Evolutionary conservation across 2,113 vertebrate genomes (phyloP).

Genomic region (Actenoides lindsayi): DNA sequence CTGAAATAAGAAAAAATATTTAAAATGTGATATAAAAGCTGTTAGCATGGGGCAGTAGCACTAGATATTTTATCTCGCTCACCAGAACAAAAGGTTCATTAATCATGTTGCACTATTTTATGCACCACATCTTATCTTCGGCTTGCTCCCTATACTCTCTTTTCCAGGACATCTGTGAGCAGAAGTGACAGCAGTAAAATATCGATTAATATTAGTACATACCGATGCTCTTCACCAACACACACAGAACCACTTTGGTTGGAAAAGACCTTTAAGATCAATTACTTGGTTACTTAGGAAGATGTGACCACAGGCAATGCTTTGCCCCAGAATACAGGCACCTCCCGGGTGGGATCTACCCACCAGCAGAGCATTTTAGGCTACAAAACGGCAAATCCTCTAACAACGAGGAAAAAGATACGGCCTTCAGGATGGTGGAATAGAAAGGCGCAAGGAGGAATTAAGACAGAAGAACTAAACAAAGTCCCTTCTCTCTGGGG

Average conservation of each 20-base stretch:
- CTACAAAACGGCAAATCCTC: background rate
- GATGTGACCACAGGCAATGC: background rate
- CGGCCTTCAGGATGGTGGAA: background rate
- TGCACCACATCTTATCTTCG: conserved; percentile 22
- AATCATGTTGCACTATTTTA: background rate
- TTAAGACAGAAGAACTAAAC: background rate
- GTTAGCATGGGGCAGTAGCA: background rate
- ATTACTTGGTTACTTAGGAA: background rate
- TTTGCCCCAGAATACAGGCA: background rate
- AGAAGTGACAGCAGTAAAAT: background rate
- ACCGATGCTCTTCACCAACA: background rate
- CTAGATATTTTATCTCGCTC: background rate
- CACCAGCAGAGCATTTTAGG: background rate
- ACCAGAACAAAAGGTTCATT: conserved; percentile 32
- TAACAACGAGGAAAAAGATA: accelerated
- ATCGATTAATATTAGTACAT: background rate
- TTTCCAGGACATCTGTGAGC: conserved; percentile 16
- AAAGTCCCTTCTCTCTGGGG: background rate
- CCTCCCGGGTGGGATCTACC: background rate
- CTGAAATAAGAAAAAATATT: background rate
- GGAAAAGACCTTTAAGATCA: too few species aligned
- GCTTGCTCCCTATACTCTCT: background rate
- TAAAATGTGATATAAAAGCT: background rate
- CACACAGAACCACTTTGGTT: too few species aligned
- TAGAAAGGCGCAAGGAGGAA: background rate